Conservation (phyloP, 2,797 vertebrate species). For the Sebastes variabilis region DNA sequence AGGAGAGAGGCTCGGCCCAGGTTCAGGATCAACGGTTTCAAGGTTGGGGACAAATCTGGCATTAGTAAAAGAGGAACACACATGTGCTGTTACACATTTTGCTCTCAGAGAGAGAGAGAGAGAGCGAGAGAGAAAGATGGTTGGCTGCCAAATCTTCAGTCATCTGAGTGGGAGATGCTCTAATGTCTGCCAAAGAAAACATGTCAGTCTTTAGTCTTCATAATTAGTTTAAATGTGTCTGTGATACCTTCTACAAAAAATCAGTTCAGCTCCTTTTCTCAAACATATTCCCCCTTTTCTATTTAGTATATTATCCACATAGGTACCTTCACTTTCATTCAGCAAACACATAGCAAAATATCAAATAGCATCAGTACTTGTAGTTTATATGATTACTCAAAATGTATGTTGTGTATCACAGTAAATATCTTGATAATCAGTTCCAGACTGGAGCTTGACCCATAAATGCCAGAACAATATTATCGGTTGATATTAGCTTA, state of each 20-base stretch:
- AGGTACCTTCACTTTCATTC: not conserved
- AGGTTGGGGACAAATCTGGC: slow-evolving; percentile 1
- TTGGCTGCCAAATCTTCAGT: slow-evolving; percentile 21
- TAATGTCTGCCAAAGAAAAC: slow-evolving; percentile 37
- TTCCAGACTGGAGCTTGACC: not conserved
- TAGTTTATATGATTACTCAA: not conserved
- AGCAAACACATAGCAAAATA: not conserved
- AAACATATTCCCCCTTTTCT: not conserved
- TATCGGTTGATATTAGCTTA: not conserved
- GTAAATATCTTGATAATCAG: not conserved
- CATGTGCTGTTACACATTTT: not conserved
- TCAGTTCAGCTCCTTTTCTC: not conserved
- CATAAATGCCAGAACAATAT: not conserved
- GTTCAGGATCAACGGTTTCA: slow-evolving; percentile 9
- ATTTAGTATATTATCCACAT: not conserved
- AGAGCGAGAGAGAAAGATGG: not conserved
- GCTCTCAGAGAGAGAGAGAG: not conserved
- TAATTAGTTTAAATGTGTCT: slow-evolving; percentile 7
- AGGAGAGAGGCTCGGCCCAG: slow-evolving; percentile 1
- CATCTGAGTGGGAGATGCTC: slow-evolving; percentile 24
- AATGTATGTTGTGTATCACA: not conserved
- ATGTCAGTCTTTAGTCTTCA: slow-evolving; percentile 10
- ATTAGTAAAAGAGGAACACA: not conserved
- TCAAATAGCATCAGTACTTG: not conserved
- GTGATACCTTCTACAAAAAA: not conserved